Base-by-base conservation (phyloP, 2,113 vertebrate genomes). In the Pleuronectes platessa region DNA sequence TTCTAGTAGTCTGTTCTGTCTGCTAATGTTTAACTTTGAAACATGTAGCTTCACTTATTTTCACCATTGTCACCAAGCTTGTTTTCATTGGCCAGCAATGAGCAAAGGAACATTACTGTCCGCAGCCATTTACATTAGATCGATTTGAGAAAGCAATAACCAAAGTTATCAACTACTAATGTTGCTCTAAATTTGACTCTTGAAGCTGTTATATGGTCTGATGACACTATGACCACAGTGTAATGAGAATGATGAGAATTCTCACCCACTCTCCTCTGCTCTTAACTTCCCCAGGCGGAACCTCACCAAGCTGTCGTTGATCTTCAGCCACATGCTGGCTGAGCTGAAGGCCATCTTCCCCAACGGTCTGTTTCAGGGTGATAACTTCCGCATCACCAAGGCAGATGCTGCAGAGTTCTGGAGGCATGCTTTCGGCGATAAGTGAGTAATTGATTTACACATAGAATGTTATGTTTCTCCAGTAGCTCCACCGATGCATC, bases 251-350 rank as follows among this genome's bases (percentile, higher is more conserved):
- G 24, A 42, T 3, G 2, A 61, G 20, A 68, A 66, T 13, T 62
- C 68, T 86, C 54, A 79, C 68, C 14, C 0, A 15, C 8, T 75
- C 6, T 45, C n/a, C 14, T 80, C 15, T 65, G 0, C 66, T 63
- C 37, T 78, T 72, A 71, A 47, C 40, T 55, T 76, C 61, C 15
- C 45, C 88, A 99, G 98, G 87, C 92, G 98, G 71, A 98, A 98
- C 93, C 90, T 99, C 88, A 99, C 98, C 24, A 99, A 99, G 85
- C 77, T 99, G 65, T 99, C 98, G 14, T 90, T 99, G 88, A 99
- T 99, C 92, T 99, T 99, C 95, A 99, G 98, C 90, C 98, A 99
- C 88, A 99, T 99, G 98, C 92, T 99, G 90, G 97, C 98, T 9
- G 98, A 99, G 71, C 94, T 99, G 37, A 99, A 99, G 93, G 98